A percentile compares a stretch with the other conserved stretches of the same genome.
These are phyloP conservation scores for Phymastichus coffea DNA, from an alignment of 1,140 invertebrate species.

Conservation along the genomic window DNA sequence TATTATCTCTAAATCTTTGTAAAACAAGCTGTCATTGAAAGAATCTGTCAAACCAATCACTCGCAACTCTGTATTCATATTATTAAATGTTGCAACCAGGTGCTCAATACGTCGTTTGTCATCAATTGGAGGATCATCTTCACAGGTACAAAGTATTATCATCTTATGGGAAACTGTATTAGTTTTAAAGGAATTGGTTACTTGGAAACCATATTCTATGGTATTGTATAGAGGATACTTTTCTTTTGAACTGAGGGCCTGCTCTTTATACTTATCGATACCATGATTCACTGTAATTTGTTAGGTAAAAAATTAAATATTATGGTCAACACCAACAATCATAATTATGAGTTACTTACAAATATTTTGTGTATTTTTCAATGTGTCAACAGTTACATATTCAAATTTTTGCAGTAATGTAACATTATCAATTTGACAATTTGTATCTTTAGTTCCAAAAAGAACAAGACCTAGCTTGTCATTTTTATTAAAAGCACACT, in stretches of 20 bases:
- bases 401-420: constrained; percentile 13
- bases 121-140: constrained; percentile 5
- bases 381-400: constrained; percentile 3
- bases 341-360: not conserved
- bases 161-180: not conserved
- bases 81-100: constrained; percentile 14
- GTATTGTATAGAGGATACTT: constrained; percentile 9
- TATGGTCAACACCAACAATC: not conserved
- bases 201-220: not conserved
- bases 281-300: not conserved
- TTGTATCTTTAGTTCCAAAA: constrained; percentile 7
- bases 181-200: not conserved
- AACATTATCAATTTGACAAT: constrained; percentile 9
- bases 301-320: not conserved
- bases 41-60: constrained; percentile 11
- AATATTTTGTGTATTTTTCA: constrained; percentile 4
- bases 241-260: not conserved
- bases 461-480: constrained; percentile 19
- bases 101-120: constrained; percentile 3
- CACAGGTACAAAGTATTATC: constrained; percentile 15
- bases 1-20: constrained; percentile 19
- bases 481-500: constrained; percentile 12
- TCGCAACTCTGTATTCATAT: constrained; percentile 2
- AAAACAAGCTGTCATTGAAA: constrained; percentile 15
- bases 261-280: not conserved